Evolutionary conservation across 92 coral and sea anemone species (phyloP).

Genomic region (Nematostella vectensis): DNA sequence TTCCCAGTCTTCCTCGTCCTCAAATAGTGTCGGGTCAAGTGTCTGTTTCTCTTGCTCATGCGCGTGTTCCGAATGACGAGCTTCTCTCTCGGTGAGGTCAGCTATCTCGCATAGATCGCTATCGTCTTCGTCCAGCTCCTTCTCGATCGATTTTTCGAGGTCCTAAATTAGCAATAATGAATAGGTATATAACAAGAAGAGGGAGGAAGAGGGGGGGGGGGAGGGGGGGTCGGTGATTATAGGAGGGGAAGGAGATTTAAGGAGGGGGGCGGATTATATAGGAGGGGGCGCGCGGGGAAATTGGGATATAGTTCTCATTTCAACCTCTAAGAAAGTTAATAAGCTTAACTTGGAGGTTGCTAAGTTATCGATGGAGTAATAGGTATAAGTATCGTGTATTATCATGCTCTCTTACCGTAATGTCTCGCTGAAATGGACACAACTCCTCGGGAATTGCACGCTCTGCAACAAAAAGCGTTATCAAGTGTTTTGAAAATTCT

Average conservation of each 20-base stretch:
- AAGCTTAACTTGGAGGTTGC: too few species aligned
- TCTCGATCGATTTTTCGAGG: not conserved
- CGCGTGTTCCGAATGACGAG: not conserved
- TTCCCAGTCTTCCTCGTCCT: slow-evolving; percentile 14
- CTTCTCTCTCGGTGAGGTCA: slow-evolving; percentile 10
- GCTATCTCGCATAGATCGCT: slow-evolving; percentile 9
- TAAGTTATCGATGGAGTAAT: not conserved
- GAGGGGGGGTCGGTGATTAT: not conserved
- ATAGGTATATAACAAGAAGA: not conserved
- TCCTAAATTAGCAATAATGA: not conserved
- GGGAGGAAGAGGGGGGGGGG: not conserved
- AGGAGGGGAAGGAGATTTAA: not conserved
- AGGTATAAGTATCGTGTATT: not conserved
- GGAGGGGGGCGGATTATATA: too few species aligned
- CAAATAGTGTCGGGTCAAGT: slow-evolving; percentile 5
- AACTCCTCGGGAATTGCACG: not conserved
- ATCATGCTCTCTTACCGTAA: too few species aligned
- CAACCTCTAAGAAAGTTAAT: not conserved
- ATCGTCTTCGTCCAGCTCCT: slow-evolving; percentile 17
- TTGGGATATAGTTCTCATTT: not conserved
- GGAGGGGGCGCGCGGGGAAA: not conserved
- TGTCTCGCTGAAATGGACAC: not conserved
- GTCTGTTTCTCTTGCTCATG: not conserved
- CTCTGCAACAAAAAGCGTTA: not conserved
- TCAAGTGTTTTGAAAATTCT: not conserved